Percentiles rank a stretch among this genome's conserved stretches.
Conservation (phyloP, 2,113 vertebrate species). For the Cebus imitator region DNA sequence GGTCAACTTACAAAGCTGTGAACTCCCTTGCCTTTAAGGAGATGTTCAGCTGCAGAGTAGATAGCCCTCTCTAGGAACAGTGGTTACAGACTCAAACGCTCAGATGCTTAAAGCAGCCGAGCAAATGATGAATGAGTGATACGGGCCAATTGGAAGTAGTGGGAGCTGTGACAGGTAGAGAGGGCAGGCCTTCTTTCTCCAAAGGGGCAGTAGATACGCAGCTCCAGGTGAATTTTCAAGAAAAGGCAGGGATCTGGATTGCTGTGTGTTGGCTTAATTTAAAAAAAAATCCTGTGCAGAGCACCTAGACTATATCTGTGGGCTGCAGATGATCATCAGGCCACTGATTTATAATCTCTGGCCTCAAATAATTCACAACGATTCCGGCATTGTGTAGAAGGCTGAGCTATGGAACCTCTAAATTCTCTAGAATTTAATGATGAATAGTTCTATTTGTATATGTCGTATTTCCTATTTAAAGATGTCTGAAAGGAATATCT, state of each 20-base stretch:
- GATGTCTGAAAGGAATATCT: neutral
- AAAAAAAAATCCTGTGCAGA: neutral
- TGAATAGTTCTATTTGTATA: neutral
- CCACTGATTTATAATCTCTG: neutral
- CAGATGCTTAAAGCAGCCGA: neutral
- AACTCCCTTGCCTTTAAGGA: neutral
- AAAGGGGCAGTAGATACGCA: neutral
- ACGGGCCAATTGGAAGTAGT: neutral
- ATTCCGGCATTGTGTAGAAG: neutral
- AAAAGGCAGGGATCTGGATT: neutral
- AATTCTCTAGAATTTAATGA: constrained; percentile 15
- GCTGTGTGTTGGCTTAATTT: neutral
- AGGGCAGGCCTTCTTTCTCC: neutral
- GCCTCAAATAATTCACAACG: constrained; percentile 2
- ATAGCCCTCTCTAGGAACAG: neutral
- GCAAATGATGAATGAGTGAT: neutral
- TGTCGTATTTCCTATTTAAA: neutral
- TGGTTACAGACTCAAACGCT: neutral
- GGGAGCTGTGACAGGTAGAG: neutral
- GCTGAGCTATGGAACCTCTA: neutral
- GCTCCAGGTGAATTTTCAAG: neutral
- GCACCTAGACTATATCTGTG: neutral
- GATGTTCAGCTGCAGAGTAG: neutral
- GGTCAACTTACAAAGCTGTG: neutral
- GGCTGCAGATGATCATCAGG: neutral